Base-by-base conservation (phyloP, 2,113 vertebrate genomes). In the Toxotes jaculatrix region DNA sequence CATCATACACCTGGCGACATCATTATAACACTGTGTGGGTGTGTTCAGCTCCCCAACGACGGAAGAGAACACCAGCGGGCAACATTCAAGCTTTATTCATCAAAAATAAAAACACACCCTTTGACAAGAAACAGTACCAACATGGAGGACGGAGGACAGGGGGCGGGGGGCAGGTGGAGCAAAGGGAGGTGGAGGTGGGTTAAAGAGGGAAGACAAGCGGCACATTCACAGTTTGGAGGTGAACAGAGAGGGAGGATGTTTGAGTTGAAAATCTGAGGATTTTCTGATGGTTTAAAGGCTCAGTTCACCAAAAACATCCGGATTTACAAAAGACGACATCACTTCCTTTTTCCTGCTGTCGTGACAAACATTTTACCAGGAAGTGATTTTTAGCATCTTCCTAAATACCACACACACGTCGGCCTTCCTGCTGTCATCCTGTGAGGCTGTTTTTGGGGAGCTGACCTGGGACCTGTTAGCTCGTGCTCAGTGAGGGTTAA, bases 21-120 rank as follows among this genome's bases (percentile, higher is more conserved):
- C 81, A 84, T 86, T 16, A 12, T 32, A 12, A 55, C 42, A 11
- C 36, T 2, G 21, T 16, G 61, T 32, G 65, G 74, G 34, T 32
- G 43, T 60, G 81, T 53, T 84, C 32, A 27, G 12, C 49, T 73
- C 32, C 49, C 27, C 38, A 47, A 47, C 1, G 10, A 80, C 23
- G 65, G 47, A 31, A 78, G 67, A 42, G 16, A 34, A 86, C 64
- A 71, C 68, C 64, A 67, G 76, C 64, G 12, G 73, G 67, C n/a
- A 36, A 76, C 77, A 68, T 82, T 88, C 68, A 92, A 74, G 85
- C 85, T 89, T 88, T 62, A 78, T 84, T 88, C 71, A 56, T 80
- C 53, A 78, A 80, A 85, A 90, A 88, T 81, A 82, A 76, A 89
- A 83, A 83, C 45, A 74, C 79, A 57, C 62, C 87, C 83, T 79